Evolutionary conservation across 2,888 invertebrate species (phyloP), one percentile per base, ranked within the genome.

Genomic region (Amphipoea oculea): DNA sequence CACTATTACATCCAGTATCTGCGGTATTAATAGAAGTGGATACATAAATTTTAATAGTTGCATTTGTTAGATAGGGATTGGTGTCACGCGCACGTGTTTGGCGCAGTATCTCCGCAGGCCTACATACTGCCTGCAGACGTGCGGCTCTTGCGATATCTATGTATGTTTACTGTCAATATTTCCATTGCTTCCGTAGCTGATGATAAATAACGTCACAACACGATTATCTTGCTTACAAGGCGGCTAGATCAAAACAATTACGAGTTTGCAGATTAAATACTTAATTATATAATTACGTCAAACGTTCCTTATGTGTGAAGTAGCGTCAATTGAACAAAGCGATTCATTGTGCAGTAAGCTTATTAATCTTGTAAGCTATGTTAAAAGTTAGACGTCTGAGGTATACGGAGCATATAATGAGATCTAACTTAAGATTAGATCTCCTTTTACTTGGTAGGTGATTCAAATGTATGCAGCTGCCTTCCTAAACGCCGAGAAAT

Each of bases 21-120:
- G 89, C 81, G 90, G 89, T 94, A 94, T 94, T 93, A 93, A 93
- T 94, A 95, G 94, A 92, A 90, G 90, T 92, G 88, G 91, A 91
- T 91, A 91, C 92, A 94, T 95, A 93, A 92, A 94, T 93, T 91
- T 91, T 91, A 92, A 92, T 92, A 91, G 90, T 89, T 90, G 91
- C 90, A 90, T 92, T 93, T 92, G 93, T 93, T 91, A 90, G 91
- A 88, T 90, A 91, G 81, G 90, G 89, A 94, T 95, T 94, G 92
- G 94, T 94, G 94, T 93, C 94, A 93, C 87, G 90, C 89, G 90
- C 91, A 91, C 91, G 93, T 91, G 91, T 89, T 89, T 83, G 86
- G 84, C 84, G 80, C 84, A 69, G 85, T 88, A 86, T 80, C 88
- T 84, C 77, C 73, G 40, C 76, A 82, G 85, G 72, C 79, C 78